phyloP scores from a whole-genome alignment of 2,888 invertebrate species.

The Hermaeophaga mercurialis region DNA sequence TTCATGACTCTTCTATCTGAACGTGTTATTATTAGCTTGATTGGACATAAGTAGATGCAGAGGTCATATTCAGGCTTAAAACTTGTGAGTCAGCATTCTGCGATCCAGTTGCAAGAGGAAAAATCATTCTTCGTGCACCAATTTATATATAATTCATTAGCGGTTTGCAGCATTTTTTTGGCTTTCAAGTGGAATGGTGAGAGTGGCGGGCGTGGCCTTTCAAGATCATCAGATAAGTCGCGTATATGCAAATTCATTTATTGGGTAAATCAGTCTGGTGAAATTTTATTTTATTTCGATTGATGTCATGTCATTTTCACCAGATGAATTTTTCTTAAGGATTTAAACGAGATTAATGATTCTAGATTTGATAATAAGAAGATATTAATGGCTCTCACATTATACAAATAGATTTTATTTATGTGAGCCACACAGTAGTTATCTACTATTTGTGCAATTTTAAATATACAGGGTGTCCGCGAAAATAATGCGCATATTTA shows the following conservation, averaged over 20 bases:
- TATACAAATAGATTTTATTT: no score
- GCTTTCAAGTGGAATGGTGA: not conserved
- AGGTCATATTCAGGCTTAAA: constrained; percentile 1
- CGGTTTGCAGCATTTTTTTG: not conserved
- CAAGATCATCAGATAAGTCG: not conserved
- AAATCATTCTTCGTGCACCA: not conserved
- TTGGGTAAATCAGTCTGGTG: not conserved
- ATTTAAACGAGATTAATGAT: no score
- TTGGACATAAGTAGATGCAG: constrained; percentile 7
- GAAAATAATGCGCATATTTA: no score
- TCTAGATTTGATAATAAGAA: no score
- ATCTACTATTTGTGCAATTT: no score
- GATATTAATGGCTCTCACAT: no score
- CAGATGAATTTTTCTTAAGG: no score
- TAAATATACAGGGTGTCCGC: no score
- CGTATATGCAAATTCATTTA: not conserved
- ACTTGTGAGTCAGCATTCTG: constrained; percentile 6
- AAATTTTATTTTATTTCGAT: no score
- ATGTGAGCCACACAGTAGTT: no score
- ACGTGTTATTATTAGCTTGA: constrained; percentile 6
- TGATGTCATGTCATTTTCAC: no score
- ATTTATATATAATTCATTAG: constrained; percentile 6
- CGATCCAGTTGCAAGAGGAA: constrained; percentile 1
- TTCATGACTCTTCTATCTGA: constrained; percentile 5
- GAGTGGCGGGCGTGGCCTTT: not conserved